Evolutionary conservation across 2,113 vertebrate species (phyloP), one percentile per base, ranked within the genome.

Genomic region (Oreotrochilus melanogaster): DNA sequence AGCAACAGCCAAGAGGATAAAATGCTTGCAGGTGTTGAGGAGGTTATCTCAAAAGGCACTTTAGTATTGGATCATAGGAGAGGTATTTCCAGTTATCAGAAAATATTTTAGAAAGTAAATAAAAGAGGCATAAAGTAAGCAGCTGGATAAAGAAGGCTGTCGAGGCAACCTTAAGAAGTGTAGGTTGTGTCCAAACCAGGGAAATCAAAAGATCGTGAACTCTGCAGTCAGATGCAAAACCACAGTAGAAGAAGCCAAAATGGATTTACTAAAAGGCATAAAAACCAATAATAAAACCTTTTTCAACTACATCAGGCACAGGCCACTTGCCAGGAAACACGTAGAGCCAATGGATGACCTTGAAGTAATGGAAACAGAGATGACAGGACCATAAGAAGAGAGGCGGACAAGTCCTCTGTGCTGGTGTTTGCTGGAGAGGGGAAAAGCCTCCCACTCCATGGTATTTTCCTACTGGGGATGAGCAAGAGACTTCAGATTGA

Each of bases 341-440:
- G 0, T 0, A 79, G 58, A 37, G 54, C 79, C 35, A 53, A 53
- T 53, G 76, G 48, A 69, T 82, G 74, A 22, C 74, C 1, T 0
- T 14, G 62, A 50, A n/a, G 45, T 88, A 79, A 56, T 39, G 35
- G 62, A n/a, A 88, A n/a, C 66, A 37, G 56, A 61, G 75, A 39
- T 2, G 3, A 45, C 79, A 92, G 50, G 66, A 47, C n/a, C 1
- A 0, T 45, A 74, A 66, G 4, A 64, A 15, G 0, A 0, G 28
- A 72, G 53, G 39, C 66, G 82, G 71, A 89, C 1, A 4, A 82
- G 15, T 9, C 43, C 45, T 79, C 28, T 72, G 39, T 69, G 75
- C 64, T 67, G 21, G 28, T 64, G 67, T 60, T 91, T 24, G 10
- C 62, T 69, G 58, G 42, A 73, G 50, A 51, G 45, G 62, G 76